Base-by-base conservation (phyloP, 1,140 invertebrate genomes). In the Pseudomyrmex sp. region DNA sequence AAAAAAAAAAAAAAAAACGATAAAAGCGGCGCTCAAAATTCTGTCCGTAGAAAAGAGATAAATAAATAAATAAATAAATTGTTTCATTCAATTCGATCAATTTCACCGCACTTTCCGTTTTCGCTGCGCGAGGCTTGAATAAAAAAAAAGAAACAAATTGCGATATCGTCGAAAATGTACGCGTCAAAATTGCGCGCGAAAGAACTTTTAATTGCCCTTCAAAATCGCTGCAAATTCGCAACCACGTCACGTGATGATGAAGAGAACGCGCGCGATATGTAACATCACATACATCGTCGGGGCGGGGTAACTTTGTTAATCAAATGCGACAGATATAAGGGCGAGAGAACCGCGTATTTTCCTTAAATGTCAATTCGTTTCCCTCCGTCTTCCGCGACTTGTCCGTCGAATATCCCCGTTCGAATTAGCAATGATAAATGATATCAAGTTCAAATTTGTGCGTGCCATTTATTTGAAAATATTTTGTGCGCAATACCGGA, bases 221-320 rank as follows among this genome's bases (percentile, higher is more conserved):
- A 76, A 88, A 83, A 82, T 59, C 18, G 12, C 26, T 58, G 59
- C 73, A 76, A 87, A 52, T 10, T 13, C 50, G 50, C 79, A 76
- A 62, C 73, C 75, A 80, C 56, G 61, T 79, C 59, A 44, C 56
- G n/a, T n/a, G 79, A 26, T 85, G 76, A 80, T 75, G 58, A 88
- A 77, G 79, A 82, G 79, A 82, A 48, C 73, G 82, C 58, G 50
- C 23, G 46, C 20, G 65, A 65, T 70, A 52, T 23, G 77, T 59
- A 79, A 52, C 46, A 75, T 35, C 63, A 75, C 58, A 83, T 90
- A 90, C 90, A 76, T 68, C 89, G 83, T 90, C 82, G 84, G 5
- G 5, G 35, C 0, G 5, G 66, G 70, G 88, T 89, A 90, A 90
- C 87, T 88, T 88, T 86, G 77, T 90, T 89, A 90, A 90, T 87